These are phyloP conservation scores for Nothura maculosa DNA, from an alignment of 2,797 vertebrate species.

Conservation along the genomic window DNA sequence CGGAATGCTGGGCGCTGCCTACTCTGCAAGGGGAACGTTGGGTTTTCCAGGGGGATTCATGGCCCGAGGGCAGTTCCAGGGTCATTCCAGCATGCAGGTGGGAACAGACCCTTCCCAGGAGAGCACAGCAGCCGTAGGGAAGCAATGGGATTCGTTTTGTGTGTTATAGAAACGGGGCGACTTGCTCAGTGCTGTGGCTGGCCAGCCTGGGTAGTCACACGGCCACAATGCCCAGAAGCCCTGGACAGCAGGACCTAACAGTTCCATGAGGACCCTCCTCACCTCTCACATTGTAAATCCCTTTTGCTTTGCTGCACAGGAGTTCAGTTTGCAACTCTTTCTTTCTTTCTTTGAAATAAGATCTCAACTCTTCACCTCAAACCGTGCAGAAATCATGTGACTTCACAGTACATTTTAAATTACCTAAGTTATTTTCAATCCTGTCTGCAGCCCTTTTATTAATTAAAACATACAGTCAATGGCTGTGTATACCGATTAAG, in stretches of 20 bases:
- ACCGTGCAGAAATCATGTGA: constrained; percentile 53
- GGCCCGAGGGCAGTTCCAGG: background rate
- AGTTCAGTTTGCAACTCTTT: constrained; percentile 24
- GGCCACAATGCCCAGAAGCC: background rate
- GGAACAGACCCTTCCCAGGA: background rate
- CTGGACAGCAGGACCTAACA: background rate
- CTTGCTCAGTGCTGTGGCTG: background rate
- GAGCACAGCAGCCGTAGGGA: constrained; percentile 3
- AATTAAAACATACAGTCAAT: constrained; percentile 54
- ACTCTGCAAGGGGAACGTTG: background rate
- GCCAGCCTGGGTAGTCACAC: background rate
- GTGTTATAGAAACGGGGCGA: background rate
- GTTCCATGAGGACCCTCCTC: constrained; percentile 41
- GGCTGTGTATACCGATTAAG: constrained; percentile 21
- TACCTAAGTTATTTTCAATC: constrained; percentile 27
- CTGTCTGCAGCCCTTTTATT: constrained; percentile 28
- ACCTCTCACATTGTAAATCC: constrained; percentile 45
- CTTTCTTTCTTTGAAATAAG: constrained; percentile 51
- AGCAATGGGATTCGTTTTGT: background rate
- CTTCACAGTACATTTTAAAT: constrained; percentile 15
- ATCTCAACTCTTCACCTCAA: constrained; percentile 35
- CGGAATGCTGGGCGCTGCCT: background rate
- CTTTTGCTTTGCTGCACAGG: constrained; percentile 1
- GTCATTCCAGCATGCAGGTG: background rate
- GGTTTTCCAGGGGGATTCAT: background rate